Conservation (phyloP, 2,888 invertebrate species). For the Pristionchus arcanus region DNA sequence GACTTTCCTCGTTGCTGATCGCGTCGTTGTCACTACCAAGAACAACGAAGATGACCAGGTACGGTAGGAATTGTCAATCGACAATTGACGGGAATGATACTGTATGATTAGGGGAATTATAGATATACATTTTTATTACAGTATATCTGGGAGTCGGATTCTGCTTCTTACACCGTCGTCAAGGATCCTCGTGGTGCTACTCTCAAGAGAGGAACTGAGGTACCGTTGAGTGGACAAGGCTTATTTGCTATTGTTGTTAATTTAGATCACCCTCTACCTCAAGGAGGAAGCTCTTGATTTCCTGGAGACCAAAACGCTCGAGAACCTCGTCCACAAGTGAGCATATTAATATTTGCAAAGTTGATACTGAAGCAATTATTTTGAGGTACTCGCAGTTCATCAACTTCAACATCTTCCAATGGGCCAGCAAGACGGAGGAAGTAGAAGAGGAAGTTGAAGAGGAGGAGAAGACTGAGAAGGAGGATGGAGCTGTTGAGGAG, state of each 20-base stretch:
- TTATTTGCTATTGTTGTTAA: neutral
- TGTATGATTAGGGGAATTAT: neutral
- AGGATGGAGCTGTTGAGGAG: constrained; percentile 77
- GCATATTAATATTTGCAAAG: neutral
- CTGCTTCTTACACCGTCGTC: constrained; percentile 90
- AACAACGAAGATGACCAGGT: constrained; percentile 92
- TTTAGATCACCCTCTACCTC: constrained; percentile 86
- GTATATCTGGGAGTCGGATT: constrained; percentile 98
- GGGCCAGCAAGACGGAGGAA: constrained; percentile 81
- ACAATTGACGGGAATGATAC: neutral
- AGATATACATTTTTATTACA: neutral
- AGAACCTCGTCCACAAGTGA: constrained; percentile 90
- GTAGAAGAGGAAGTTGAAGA: constrained; percentile 84
- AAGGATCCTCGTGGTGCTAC: constrained; percentile 94
- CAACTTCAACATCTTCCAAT: constrained; percentile 95
- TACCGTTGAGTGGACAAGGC: constrained; percentile 80
- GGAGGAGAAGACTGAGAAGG: constrained; percentile 81
- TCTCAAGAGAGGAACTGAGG: constrained; percentile 90
- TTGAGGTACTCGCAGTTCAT: constrained; percentile 93
- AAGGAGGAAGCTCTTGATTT: constrained; percentile 98
- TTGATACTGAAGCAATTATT: neutral
- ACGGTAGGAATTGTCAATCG: neutral
- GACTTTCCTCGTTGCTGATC: constrained; percentile 95
- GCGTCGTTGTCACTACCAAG: constrained; percentile 95
- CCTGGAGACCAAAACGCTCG: constrained; percentile 92